Conservation (phyloP, 35 echinoderm and acorn worm genomes). For the Ophiothrix spiculata region DNA sequence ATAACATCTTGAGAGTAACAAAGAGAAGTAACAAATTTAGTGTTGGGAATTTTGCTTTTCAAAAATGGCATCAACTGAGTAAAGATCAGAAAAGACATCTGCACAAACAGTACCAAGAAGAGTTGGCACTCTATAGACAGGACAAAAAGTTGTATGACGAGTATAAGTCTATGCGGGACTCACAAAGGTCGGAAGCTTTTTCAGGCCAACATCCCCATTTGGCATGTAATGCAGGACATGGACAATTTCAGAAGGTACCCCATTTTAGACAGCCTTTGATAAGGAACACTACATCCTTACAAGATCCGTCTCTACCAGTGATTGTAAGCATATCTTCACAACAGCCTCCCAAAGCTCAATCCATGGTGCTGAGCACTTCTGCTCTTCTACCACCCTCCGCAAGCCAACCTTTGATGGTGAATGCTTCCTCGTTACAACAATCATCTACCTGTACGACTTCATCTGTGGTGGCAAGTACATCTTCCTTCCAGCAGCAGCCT, state of each 20-base stretch:
- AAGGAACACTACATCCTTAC: too few relatives aligned
- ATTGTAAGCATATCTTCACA: too few relatives aligned
- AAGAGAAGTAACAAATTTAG: background rate
- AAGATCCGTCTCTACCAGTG: too few relatives aligned
- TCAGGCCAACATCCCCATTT: background rate
- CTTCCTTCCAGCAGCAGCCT: too few relatives aligned
- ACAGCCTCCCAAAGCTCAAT: too few relatives aligned
- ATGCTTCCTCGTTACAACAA: too few relatives aligned
- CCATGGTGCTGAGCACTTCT: too few relatives aligned
- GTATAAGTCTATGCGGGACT: background rate
- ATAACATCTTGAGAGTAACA: background rate
- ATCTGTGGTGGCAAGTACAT: too few relatives aligned
- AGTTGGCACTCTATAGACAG: background rate
- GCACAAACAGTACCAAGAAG: background rate
- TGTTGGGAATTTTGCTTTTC: background rate
- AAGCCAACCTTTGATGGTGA: too few relatives aligned
- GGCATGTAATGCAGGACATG: too few relatives aligned
- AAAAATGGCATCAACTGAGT: background rate
- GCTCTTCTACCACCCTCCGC: too few relatives aligned
- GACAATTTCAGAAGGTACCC: background rate
- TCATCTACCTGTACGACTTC: too few relatives aligned
- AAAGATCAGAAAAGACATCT: background rate
- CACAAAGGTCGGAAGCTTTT: background rate
- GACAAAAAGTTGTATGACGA: background rate
- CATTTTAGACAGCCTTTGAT: background rate